phyloP scores from a whole-genome alignment of 2,888 invertebrate genomes.

The Spisula subtruncata region DNA sequence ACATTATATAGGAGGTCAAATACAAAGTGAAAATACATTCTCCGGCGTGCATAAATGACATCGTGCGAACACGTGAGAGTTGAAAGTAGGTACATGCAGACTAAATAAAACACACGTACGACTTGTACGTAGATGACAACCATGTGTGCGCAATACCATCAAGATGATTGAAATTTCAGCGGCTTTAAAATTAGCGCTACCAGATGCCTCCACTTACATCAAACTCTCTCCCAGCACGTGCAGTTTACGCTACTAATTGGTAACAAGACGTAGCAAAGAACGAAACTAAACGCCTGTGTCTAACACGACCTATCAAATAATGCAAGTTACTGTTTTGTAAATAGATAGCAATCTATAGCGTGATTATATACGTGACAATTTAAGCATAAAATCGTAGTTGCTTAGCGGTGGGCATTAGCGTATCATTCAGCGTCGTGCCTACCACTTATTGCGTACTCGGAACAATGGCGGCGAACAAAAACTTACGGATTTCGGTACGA shows the following conservation, averaged over 20 bases:
- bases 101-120: neutral
- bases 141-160: neutral
- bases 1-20: neutral
- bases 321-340: neutral
- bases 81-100: neutral
- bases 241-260: neutral
- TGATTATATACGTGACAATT: neutral
- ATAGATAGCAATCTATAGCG: neutral
- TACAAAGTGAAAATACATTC: neutral
- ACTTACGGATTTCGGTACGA: neutral
- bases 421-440: neutral
- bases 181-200: neutral
- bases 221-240: neutral
- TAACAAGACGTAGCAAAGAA: neutral
- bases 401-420: neutral
- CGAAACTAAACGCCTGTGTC: neutral
- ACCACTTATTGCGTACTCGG: neutral
- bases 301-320: neutral
- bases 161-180: neutral
- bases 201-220: neutral
- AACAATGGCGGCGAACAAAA: constrained; percentile 8
- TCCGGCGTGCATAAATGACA: neutral
- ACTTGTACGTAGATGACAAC: neutral
- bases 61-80: neutral
- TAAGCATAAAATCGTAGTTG: neutral